Evolutionary conservation across 2,888 invertebrate species (phyloP).

Genomic region (Lacanobia wlatinum): DNA sequence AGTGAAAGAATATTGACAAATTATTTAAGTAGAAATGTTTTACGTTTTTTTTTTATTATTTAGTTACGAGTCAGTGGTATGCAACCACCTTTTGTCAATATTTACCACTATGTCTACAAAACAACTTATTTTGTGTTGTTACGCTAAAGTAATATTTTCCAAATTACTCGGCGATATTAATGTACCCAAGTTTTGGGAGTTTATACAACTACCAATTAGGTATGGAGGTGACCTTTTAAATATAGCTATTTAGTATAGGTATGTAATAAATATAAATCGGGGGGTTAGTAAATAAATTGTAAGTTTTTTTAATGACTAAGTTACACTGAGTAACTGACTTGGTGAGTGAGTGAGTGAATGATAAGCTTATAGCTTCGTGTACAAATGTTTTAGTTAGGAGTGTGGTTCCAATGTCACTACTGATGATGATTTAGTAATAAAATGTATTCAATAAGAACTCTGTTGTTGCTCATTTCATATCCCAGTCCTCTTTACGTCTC

Average conservation of each 20-base stretch:
- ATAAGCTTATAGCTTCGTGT: constrained; percentile 72
- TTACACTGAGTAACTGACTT: constrained; percentile 63
- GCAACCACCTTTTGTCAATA: constrained; percentile 8
- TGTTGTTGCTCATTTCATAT: constrained; percentile 56
- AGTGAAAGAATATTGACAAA: constrained; percentile 23
- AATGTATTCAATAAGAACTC: constrained; percentile 72
- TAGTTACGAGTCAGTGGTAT: background rate
- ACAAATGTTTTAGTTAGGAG: constrained; percentile 75
- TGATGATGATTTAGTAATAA: constrained; percentile 76
- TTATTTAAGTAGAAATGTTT: constrained; percentile 26
- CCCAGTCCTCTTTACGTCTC: background rate
- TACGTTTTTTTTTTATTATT: constrained; percentile 19
- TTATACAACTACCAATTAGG: constrained; percentile 43
- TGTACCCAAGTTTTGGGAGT: constrained; percentile 25
- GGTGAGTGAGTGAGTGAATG: constrained; percentile 59
- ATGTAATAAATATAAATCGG: constrained; percentile 61
- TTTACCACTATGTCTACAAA: background rate
- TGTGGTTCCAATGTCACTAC: constrained; percentile 71
- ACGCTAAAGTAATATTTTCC: constrained; percentile 19
- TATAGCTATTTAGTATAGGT: constrained; percentile 42
- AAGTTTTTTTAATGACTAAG: constrained; percentile 71
- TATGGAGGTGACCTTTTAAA: constrained; percentile 50
- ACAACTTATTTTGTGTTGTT: constrained; percentile 17
- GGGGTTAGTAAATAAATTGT: constrained; percentile 65
- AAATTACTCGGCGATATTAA: constrained; percentile 20